Evolutionary conservation across 2,888 invertebrate species (phyloP).

Genomic region (Phragmatobia fuliginosa): DNA sequence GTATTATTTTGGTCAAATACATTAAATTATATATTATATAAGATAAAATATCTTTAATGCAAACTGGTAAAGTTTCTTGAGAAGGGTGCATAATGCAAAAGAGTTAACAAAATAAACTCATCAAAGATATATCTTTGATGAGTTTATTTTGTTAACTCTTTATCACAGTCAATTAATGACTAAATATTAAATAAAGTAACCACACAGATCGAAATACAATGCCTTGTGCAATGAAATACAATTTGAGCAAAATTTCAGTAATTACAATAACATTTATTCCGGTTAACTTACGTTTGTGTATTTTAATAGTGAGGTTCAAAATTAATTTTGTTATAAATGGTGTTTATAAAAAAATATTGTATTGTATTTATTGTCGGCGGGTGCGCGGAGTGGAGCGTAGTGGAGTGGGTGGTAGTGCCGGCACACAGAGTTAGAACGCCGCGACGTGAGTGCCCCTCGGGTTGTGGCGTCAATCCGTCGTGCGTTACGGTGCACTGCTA

Average conservation of each 20-base stretch:
- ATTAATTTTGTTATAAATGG: slow-evolving; percentile 4
- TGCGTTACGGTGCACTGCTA: slow-evolving; percentile 47
- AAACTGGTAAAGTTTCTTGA: slow-evolving; percentile 26
- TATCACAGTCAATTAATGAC: too few species aligned
- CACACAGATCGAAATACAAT: neutral
- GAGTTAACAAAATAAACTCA: too few species aligned
- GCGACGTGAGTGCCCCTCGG: slow-evolving; percentile 38
- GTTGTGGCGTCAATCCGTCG: slow-evolving; percentile 32
- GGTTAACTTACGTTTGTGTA: neutral
- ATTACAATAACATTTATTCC: neutral
- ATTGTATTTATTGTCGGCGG: neutral
- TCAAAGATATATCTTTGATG: neutral
- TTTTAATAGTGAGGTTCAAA: neutral
- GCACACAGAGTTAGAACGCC: slow-evolving; percentile 14
- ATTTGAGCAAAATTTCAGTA: too few species aligned
- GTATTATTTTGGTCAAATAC: too few species aligned
- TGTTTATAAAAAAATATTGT: neutral
- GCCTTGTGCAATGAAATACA: too few species aligned
- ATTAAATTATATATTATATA: too few species aligned
- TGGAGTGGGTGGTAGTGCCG: slow-evolving; percentile 10
- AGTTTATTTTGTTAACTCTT: neutral
- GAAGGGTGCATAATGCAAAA: slow-evolving; percentile 13
- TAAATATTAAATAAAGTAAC: neutral
- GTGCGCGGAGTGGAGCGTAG: slow-evolving; percentile 8
- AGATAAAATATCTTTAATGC: neutral